Base-by-base conservation (phyloP, 2,113 vertebrate genomes). In the Nyctibius bracteatus region DNA sequence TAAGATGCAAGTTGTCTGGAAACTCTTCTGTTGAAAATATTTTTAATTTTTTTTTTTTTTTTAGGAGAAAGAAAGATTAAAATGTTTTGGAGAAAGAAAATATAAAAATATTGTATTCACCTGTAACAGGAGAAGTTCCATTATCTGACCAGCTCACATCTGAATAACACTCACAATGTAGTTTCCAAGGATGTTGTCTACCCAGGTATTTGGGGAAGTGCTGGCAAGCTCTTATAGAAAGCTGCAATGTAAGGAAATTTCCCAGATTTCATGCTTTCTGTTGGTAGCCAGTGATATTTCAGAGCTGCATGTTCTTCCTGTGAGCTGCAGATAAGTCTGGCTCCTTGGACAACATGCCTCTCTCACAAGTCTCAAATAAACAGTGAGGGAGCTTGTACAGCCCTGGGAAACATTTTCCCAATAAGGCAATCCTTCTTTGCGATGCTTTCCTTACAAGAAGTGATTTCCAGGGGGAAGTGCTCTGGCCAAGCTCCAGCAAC, bases 251-350 rank as follows among this genome's bases (percentile, higher is more conserved):
- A 47, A 10, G 15, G 43, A 54, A 51, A 52, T 31, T 37, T 75
- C 47, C 8, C 21, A 46, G 18, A n/a, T 65, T 55, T 59, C 15
- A 13, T 43, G 14, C 4, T 52, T 84, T 57, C n/a, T 72, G 25
- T 0, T 1, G 23, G 24, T 8, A 27, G 31, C 2, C 9, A 3
- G 31, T 2, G 10, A 6, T 20, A 22, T 55, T 67, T 57, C 20
- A 81, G n/a, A 92, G 23, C 20, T 62, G 10, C 19, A 81, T 57
- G 18, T 24, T 51, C 8, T 66, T 70, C 22, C 30, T 57, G 16
- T n/a, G 14, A 66, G 23, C 27, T 61, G 20, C 65, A 62, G 39
- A 14, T 16, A 25, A 6, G 5, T 20, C 25, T 61, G 25, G 6
- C 14, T 80, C 10, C 31, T 43, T n/a, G 14, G 12, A 24, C 14